These are phyloP conservation scores for Alfaro cultratus DNA, from an alignment of 2,797 vertebrate species.

Conservation along the genomic window DNA sequence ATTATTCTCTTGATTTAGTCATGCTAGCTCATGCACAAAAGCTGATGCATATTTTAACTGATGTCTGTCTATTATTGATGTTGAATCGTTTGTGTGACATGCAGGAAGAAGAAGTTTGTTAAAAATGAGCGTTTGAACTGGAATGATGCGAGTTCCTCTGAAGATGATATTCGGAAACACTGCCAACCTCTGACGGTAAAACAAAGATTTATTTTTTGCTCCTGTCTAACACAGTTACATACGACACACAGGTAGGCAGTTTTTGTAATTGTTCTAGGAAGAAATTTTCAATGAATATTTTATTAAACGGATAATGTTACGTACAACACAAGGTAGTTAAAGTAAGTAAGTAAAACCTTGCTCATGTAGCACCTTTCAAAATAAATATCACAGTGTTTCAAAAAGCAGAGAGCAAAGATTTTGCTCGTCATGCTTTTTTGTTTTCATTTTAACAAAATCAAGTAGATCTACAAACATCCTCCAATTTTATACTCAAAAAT, in stretches of 20 bases:
- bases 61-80: neutral
- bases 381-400: no score
- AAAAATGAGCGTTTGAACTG: slow-evolving; percentile 78
- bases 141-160: slow-evolving; percentile 82
- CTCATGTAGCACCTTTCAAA: no score
- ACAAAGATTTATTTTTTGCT: neutral
- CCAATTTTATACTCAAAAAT: no score
- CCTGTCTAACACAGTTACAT: neutral
- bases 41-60: neutral
- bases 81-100: neutral
- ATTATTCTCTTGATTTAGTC: neutral
- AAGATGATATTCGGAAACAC: slow-evolving; percentile 76
- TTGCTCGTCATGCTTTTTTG: no score
- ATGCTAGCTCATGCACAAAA: neutral
- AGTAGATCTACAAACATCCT: no score
- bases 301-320: neutral
- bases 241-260: neutral
- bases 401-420: no score
- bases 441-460: no score
- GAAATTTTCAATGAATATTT: neutral
- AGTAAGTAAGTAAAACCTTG: no score
- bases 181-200: slow-evolving; percentile 86
- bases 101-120: slow-evolving; percentile 86
- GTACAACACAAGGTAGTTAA: neutral
- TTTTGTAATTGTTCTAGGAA: neutral